Conservation (phyloP, 2,797 vertebrate species). For the Danio choprae region DNA sequence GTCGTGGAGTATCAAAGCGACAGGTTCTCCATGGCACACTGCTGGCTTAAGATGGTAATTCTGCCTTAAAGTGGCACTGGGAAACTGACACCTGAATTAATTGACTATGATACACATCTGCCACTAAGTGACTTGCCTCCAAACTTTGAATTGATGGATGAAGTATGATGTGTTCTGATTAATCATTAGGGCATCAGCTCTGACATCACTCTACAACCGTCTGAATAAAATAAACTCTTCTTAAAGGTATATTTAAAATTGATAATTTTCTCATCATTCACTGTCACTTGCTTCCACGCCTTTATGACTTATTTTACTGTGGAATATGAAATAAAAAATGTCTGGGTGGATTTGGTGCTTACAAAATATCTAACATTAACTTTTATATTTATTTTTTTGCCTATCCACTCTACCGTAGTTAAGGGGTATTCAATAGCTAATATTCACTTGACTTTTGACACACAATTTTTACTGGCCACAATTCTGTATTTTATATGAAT, state of each 20-base stretch:
- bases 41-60: slow-evolving; percentile 51
- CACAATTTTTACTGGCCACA: neutral
- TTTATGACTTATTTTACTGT: neutral
- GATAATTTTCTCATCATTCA: neutral
- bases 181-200: slow-evolving; percentile 11
- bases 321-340: neutral
- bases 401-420: too few species aligned
- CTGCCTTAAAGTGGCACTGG: slow-evolving; percentile 40
- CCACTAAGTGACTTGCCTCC: slow-evolving; percentile 7
- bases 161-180: slow-evolving; percentile 20
- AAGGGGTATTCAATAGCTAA: neutral
- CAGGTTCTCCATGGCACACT: slow-evolving; percentile 15
- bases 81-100: slow-evolving; percentile 42
- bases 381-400: too few species aligned
- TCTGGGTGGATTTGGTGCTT: too few species aligned
- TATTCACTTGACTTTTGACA: too few species aligned
- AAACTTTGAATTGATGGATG: slow-evolving; percentile 35
- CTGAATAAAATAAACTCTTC: neutral
- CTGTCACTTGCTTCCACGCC: neutral
- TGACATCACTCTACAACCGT: slow-evolving; percentile 10
- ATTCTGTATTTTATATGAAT: neutral
- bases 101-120: slow-evolving; percentile 39
- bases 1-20: slow-evolving; percentile 40
- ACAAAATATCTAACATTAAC: too few species aligned
- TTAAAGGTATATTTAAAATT: slow-evolving; percentile 16